Percentiles rank a stretch among this genome's conserved stretches.
These are phyloP conservation scores for Lathronympha strigana DNA, from an alignment of 2,888 invertebrate genomes.

Conservation along the genomic window DNA sequence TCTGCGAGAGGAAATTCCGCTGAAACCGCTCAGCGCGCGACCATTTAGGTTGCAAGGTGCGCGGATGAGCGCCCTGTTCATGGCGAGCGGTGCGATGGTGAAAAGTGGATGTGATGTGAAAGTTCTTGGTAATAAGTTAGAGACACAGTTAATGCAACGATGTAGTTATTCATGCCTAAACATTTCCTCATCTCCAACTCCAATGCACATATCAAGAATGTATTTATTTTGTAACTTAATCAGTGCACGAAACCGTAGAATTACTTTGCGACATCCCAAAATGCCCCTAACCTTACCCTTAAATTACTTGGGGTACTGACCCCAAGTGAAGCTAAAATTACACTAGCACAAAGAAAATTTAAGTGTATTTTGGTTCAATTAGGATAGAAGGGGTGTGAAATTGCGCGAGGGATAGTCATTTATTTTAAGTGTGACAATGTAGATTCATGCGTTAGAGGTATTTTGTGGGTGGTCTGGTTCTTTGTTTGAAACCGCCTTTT, in stretches of 20 bases:
- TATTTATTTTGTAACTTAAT: slow-evolving; percentile 53
- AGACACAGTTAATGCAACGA: too few species aligned
- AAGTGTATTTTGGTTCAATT: slow-evolving; percentile 80
- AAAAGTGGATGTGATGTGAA: too few species aligned
- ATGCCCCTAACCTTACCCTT: slow-evolving; percentile 60
- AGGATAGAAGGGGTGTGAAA: slow-evolving; percentile 74
- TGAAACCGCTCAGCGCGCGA: too few species aligned
- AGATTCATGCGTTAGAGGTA: slow-evolving; percentile 36
- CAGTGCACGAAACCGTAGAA: slow-evolving; percentile 60
- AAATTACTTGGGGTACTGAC: slow-evolving; percentile 73
- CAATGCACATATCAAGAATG: slow-evolving; percentile 14
- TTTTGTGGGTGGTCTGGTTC: slow-evolving; percentile 25
- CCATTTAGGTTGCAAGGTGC: too few species aligned
- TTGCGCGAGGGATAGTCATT: slow-evolving; percentile 71
- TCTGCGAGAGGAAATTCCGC: too few species aligned
- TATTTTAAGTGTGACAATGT: slow-evolving; percentile 73
- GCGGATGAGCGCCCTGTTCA: too few species aligned
- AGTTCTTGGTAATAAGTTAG: too few species aligned
- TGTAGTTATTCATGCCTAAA: not conserved
- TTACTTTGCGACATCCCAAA: slow-evolving; percentile 58
- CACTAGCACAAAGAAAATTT: slow-evolving; percentile 79
- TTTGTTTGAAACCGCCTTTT: too few species aligned
- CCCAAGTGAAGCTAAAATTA: slow-evolving; percentile 76
- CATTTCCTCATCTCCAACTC: too few species aligned
- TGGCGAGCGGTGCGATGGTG: too few species aligned